A percentile compares a stretch with the other conserved stretches of the same genome.
Evolutionary conservation across 1,140 invertebrate species (phyloP).

Genomic region (Helicoverpa armigera): DNA sequence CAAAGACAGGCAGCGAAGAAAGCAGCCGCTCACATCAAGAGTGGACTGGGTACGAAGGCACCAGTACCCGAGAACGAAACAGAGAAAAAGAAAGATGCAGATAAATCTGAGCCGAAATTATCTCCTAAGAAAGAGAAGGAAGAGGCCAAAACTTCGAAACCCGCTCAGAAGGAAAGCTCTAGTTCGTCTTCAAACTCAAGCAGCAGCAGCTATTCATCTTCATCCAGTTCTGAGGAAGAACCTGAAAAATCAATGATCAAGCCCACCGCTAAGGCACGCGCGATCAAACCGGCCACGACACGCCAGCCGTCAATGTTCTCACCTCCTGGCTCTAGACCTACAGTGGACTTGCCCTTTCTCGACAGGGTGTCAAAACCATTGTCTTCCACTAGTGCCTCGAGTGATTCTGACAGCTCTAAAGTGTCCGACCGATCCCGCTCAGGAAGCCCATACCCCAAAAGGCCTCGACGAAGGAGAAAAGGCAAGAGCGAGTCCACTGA

Average conservation of each 20-base stretch:
- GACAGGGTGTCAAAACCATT: slow-evolving; percentile 87
- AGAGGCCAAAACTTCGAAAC: slow-evolving; percentile 74
- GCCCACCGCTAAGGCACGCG: slow-evolving; percentile 77
- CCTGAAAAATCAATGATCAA: slow-evolving; percentile 77
- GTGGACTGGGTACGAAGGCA: slow-evolving; percentile 90
- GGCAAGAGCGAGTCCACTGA: slow-evolving; percentile 78
- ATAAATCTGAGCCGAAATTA: slow-evolving; percentile 69
- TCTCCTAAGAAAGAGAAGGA: slow-evolving; percentile 73
- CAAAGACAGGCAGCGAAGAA: slow-evolving; percentile 96
- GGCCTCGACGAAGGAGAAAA: slow-evolving; percentile 77
- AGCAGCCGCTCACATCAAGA: slow-evolving; percentile 95
- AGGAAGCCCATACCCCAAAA: slow-evolving; percentile 75
- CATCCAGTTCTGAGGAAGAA: slow-evolving; percentile 86
- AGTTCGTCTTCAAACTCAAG: slow-evolving; percentile 83
- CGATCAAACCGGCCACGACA: slow-evolving; percentile 74
- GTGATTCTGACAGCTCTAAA: slow-evolving; percentile 84
- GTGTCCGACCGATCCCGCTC: slow-evolving; percentile 77
- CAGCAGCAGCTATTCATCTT: slow-evolving; percentile 84
- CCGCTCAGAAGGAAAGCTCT: slow-evolving; percentile 77
- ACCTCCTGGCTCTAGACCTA: slow-evolving; percentile 81
- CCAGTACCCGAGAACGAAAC: slow-evolving; percentile 83
- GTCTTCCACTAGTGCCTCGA: slow-evolving; percentile 86
- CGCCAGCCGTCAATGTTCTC: slow-evolving; percentile 82
- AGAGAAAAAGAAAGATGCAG: slow-evolving; percentile 82
- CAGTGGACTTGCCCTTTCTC: slow-evolving; percentile 88